A percentile compares a stretch with the other conserved stretches of the same genome.
Conservation (phyloP, 1,140 invertebrate species). For the Teleogryllus occipitalis region DNA sequence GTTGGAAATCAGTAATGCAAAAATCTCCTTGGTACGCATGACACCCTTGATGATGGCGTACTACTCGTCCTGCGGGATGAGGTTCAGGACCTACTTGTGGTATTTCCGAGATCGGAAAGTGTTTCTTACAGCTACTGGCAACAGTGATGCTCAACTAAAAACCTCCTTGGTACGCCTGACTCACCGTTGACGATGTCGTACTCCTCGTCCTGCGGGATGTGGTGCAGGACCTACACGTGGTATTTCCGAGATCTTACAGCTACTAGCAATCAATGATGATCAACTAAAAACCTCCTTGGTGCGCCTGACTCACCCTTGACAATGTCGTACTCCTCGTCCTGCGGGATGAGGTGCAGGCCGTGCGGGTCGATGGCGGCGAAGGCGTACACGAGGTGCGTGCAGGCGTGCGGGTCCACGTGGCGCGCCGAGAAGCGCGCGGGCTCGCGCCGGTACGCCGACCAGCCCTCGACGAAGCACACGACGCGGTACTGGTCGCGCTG, state of each 20-base stretch:
- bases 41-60: constrained; percentile 46
- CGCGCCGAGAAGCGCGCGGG: constrained; percentile 55
- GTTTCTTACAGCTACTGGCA: too few relatives aligned
- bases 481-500: constrained; percentile 31
- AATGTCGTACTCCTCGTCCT: constrained; percentile 46
- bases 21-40: background rate
- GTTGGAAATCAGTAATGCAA: too few relatives aligned
- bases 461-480: constrained; percentile 60
- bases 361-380: constrained; percentile 62
- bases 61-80: constrained; percentile 47
- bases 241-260: too few relatives aligned
- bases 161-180: too few relatives aligned
- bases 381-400: constrained; percentile 74
- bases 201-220: too few relatives aligned
- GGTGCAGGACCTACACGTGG: too few relatives aligned
- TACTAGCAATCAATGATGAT: too few relatives aligned
- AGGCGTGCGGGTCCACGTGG: constrained; percentile 59
- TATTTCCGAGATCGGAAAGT: too few relatives aligned
- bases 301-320: constrained; percentile 37
- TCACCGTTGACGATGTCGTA: too few relatives aligned
- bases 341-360: constrained; percentile 46
- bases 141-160: too few relatives aligned
- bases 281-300: too few relatives aligned
- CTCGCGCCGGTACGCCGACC: constrained; percentile 53
- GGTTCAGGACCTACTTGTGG: constrained; percentile 47